A percentile compares a stretch with the other conserved stretches of the same genome.
Evolutionary conservation across 2,888 invertebrate species (phyloP).

Genomic region (Nysson spinosus): DNA sequence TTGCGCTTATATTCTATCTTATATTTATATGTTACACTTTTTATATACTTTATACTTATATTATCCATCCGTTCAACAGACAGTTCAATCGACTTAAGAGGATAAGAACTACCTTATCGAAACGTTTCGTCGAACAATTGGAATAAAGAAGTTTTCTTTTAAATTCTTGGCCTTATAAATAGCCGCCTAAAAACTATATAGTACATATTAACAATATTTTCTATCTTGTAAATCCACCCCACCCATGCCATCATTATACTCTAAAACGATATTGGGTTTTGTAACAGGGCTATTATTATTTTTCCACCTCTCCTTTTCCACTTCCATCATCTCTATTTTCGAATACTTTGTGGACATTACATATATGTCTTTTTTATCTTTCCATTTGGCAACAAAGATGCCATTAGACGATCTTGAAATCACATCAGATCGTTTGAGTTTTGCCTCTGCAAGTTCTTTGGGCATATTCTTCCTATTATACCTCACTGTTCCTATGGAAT

Average conservation of each 20-base stretch:
- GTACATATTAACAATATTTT: conserved; percentile 36
- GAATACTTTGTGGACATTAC: conserved; percentile 39
- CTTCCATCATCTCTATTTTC: conserved; percentile 33
- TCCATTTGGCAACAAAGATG: conserved; percentile 32
- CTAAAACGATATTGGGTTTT: conserved; percentile 34
- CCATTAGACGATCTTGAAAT: conserved; percentile 19
- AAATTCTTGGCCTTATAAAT: no score
- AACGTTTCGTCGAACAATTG: no score
- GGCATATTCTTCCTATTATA: conserved; percentile 29
- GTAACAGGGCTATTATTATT: conserved; percentile 25
- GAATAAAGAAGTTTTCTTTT: no score
- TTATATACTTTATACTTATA: no score
- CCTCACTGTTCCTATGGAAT: conserved; percentile 27
- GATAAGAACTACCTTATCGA: no score
- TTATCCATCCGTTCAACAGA: no score
- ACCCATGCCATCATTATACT: conserved; percentile 47
- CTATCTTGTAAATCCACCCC: conserved; percentile 42
- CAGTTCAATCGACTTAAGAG: no score
- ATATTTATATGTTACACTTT: no score
- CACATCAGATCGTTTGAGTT: conserved; percentile 15
- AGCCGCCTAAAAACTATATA: conserved; percentile 48
- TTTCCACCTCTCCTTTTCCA: no score
- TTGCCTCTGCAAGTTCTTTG: conserved; percentile 21
- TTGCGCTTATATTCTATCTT: no score
- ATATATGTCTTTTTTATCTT: conserved; percentile 40